Conservation (phyloP, 2,113 vertebrate species). For the Serilophus lunatus region DNA sequence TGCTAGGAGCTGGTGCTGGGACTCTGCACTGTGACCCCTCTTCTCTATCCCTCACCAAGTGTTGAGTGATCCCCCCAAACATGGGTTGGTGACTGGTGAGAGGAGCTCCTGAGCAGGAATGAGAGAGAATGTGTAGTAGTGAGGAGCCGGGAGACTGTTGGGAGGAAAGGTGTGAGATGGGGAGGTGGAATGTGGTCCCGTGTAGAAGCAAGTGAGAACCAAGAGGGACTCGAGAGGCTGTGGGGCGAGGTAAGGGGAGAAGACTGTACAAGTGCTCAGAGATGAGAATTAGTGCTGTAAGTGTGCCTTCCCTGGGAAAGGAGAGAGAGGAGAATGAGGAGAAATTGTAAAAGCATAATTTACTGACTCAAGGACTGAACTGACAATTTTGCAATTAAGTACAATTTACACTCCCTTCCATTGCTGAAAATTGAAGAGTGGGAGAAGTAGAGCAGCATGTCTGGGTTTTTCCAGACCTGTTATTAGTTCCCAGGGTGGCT, state of each 20-base stretch:
- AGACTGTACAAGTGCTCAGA: background rate
- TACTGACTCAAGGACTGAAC: slow-evolving; percentile 7
- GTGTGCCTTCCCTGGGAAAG: background rate
- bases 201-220: background rate
- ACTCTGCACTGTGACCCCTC: accelerated
- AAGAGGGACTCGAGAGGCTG: background rate
- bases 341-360: background rate
- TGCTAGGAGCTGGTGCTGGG: background rate
- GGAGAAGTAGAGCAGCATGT: background rate
- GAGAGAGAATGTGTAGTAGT: background rate
- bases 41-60: background rate
- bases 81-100: accelerated
- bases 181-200: background rate
- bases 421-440: slow-evolving; percentile 26
- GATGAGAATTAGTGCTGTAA: background rate
- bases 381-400: slow-evolving; percentile 47
- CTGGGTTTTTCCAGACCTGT: slow-evolving; percentile 39
- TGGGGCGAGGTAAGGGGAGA: background rate
- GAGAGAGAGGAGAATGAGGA: background rate
- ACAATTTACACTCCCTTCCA: slow-evolving; percentile 20
- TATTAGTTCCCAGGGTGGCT: slow-evolving; percentile 34
- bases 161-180: background rate
- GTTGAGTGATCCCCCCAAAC: background rate
- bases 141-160: background rate
- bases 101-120: background rate